Conservation (phyloP, 2,113 vertebrate genomes). For the Nestor notabilis region DNA sequence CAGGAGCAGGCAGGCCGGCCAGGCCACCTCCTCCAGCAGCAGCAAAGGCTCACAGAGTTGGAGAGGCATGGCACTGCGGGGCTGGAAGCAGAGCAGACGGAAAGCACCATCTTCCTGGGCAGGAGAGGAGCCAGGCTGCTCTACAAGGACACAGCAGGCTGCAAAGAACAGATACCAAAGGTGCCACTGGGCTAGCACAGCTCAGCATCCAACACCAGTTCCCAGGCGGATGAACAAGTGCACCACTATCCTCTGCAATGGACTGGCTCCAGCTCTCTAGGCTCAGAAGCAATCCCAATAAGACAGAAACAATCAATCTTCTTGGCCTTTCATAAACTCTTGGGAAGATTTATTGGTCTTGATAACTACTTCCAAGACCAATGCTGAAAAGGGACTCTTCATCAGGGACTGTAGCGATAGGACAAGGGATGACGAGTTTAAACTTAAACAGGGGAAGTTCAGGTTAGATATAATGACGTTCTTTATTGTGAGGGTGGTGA, state of each 20-base stretch:
- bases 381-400: not conserved
- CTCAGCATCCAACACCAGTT: accelerated
- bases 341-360: not conserved
- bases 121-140: not conserved
- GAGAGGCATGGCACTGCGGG: accelerated
- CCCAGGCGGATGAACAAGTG: not conserved
- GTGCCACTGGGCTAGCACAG: not conserved
- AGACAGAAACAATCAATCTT: accelerated
- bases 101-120: accelerated
- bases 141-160: not conserved
- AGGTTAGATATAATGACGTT: no score
- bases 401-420: no score
- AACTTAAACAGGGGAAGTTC: no score
- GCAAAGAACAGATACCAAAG: not conserved
- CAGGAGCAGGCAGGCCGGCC: accelerated
- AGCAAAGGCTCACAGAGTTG: not conserved
- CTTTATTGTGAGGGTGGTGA: no score
- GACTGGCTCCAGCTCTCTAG: accelerated
- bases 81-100: not conserved
- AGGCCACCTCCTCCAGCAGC: not conserved
- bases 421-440: no score
- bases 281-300: not conserved
- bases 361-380: not conserved
- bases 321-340: not conserved
- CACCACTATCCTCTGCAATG: accelerated